Conservation (phyloP, 2,113 vertebrate genomes). For the Trogon melanurus region DNA sequence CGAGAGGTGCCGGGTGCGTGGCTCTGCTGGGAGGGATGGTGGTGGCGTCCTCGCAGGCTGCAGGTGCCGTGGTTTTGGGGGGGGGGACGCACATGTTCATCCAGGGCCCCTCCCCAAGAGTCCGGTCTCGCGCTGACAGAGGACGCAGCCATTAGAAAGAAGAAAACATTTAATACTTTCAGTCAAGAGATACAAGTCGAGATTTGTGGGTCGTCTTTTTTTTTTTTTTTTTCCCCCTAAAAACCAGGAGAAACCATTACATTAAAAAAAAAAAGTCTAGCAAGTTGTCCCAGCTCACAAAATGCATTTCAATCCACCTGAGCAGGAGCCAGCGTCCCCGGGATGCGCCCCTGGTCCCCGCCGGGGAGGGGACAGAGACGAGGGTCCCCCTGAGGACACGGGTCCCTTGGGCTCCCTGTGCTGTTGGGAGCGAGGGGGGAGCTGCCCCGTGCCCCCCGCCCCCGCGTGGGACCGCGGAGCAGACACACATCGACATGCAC, state of each 20-base stretch:
- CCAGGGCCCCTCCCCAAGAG: fast-evolving
- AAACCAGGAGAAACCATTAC: conserved; percentile 43
- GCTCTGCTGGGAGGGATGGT: background rate
- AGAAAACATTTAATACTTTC: conserved; percentile 80
- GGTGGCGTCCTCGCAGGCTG: fast-evolving
- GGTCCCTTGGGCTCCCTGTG: background rate
- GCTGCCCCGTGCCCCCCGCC: background rate
- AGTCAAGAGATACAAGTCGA: conserved; percentile 59
- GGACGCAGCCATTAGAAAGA: conserved; percentile 63
- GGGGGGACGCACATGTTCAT: too few species aligned
- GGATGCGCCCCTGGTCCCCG: background rate
- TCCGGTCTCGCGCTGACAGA: fast-evolving
- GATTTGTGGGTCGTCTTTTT: background rate
- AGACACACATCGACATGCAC: background rate
- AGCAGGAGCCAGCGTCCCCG: background rate
- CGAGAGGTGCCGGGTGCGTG: background rate
- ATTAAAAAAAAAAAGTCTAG: background rate
- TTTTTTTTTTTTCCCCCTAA: background rate
- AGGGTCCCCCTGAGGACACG: background rate
- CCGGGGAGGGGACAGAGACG: background rate
- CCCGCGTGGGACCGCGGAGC: background rate
- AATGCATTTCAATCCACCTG: background rate
- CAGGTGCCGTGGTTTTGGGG: too few species aligned
- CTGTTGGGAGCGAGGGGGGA: background rate
- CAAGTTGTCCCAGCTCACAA: conserved; percentile 12